Conservation (phyloP, 2,113 vertebrate genomes). For the Lepidothrix coronata region DNA sequence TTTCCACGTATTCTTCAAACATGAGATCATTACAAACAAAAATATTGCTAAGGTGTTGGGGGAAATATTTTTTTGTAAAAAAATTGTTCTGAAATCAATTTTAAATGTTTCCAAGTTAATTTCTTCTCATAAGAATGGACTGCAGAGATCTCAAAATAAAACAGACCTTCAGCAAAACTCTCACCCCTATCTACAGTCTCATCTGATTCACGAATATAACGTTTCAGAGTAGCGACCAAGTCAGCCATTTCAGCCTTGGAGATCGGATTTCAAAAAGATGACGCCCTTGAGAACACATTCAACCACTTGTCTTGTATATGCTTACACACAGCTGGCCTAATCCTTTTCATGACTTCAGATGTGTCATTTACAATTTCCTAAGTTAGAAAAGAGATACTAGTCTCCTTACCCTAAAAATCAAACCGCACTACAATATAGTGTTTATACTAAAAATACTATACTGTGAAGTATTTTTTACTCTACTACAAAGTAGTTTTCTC, state of each 20-base stretch:
- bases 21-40: not conserved
- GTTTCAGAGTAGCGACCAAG: conserved; percentile 47
- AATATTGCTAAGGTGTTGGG: not conserved
- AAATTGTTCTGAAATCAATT: not conserved
- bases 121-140: not conserved
- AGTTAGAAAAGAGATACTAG: not conserved
- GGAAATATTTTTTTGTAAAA: not conserved
- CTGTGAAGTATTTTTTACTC: not conserved
- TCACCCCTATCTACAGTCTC: conserved; percentile 5
- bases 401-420: not conserved
- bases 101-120: not conserved
- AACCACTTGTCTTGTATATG: conserved; percentile 61
- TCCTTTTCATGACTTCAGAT: conserved; percentile 51
- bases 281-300: conserved; percentile 66
- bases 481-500: not conserved
- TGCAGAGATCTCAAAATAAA: conserved; percentile 27
- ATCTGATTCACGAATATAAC: conserved; percentile 40
- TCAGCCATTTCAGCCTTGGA: conserved; percentile 60
- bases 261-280: conserved; percentile 66
- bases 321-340: conserved; percentile 65
- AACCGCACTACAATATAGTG: not conserved
- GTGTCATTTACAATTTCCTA: conserved; percentile 11
- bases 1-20: not conserved
- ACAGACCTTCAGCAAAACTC: conserved; percentile 18
- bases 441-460: not conserved